Base-by-base conservation (phyloP, 2,888 invertebrate species). In the Hirtodrosophila duncani region DNA sequence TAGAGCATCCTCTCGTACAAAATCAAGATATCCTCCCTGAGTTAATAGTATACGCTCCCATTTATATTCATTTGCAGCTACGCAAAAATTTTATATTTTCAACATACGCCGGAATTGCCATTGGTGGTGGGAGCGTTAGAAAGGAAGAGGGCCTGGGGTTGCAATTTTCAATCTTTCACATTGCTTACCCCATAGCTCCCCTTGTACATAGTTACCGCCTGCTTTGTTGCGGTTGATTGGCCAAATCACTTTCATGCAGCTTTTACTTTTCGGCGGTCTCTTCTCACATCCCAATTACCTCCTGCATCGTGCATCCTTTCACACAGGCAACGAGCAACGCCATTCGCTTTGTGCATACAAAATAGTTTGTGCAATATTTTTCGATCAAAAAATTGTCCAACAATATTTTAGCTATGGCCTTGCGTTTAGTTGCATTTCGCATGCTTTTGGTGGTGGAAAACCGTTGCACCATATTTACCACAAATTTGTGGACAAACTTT, bases 201-300 rank as follows among this genome's bases (percentile, higher is more conserved):
- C 23, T 10, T n/a, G 10, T 3, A 31, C 29, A 46, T 24, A 30
- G 39, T 42, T 26, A 38, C 31, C 27, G 33, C 43, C 24, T 31
- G 38, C 51, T 53, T 53, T 65, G 59, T 61, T 57, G 70, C 55
- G 79, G 70, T 78, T 71, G 75, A 71, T 71, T 71, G 70, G 66
- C 56, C 75, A 71, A 74, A 71, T 78, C 79, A 78, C 70, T 63
- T 65, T 75, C 63, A 63, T 63, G 45, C 53, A 21, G 26, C 43
- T 37, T 69, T 55, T 69, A 36, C 67, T 55, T 60, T 77, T 57
- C 33, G 69, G 31, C 11, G 31, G 31, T 5, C 31, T 17, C 14
- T 11, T 26, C 13, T 31, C 18, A 13, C 13, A 41, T 26, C 38
- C 44, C 41, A 6, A n/a, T n/a, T n/a, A n/a, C n/a, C n/a, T n/a